phyloP scores from a whole-genome alignment of 2,888 invertebrate genomes.

The Andrena minutula region DNA sequence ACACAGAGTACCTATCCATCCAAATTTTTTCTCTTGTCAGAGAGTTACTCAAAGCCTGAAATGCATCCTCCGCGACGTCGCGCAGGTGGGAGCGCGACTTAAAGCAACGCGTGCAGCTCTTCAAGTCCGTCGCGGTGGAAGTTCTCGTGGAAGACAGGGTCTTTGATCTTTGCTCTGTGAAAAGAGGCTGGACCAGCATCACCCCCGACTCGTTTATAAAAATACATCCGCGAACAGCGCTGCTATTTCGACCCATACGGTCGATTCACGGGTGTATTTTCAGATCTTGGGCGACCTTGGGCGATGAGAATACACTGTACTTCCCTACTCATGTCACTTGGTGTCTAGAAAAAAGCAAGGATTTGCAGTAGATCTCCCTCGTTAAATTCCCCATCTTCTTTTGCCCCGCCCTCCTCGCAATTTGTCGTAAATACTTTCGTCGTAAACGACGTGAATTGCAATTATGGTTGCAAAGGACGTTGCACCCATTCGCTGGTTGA shows the following conservation, averaged over 20 bases:
- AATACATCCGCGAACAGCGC: constrained; percentile 71
- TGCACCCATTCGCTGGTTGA: neutral
- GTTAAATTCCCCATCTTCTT: neutral
- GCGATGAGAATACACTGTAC: constrained; percentile 58
- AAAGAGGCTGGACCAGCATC: constrained; percentile 8
- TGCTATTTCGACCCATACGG: constrained; percentile 75
- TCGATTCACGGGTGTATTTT: constrained; percentile 77
- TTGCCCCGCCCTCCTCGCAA: neutral
- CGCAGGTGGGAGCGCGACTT: neutral
- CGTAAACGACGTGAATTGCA: no score
- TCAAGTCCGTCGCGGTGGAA: constrained; percentile 17
- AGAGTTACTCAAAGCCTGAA: neutral
- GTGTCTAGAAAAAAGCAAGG: constrained; percentile 18
- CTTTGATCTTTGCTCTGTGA: constrained; percentile 45
- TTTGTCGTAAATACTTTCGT: neutral
- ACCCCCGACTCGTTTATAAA: constrained; percentile 61
- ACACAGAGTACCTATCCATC: no score
- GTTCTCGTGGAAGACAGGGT: constrained; percentile 19
- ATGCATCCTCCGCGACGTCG: neutral
- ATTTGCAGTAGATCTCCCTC: neutral
- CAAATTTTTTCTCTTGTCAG: neutral
- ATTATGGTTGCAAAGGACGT: neutral
- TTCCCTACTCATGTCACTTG: constrained; percentile 52
- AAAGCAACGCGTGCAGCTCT: neutral
- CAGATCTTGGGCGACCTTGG: constrained; percentile 73